Evolutionary conservation across 1,140 invertebrate genomes (phyloP).

Genomic region (Lordiphosa collinella): DNA sequence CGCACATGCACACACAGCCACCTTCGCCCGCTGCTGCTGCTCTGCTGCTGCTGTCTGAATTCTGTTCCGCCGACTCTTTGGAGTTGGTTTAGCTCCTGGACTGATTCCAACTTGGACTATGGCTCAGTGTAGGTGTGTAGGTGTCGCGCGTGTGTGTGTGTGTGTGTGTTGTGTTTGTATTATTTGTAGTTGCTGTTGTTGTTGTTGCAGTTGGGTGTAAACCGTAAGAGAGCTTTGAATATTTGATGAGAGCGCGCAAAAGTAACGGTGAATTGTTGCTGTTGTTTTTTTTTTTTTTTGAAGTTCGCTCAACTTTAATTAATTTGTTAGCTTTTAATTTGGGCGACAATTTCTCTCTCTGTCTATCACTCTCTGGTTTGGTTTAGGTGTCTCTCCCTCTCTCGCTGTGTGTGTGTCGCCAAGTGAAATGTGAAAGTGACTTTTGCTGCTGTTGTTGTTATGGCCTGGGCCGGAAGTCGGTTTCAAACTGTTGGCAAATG

Average conservation of each 20-base stretch:
- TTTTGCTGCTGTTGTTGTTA: constrained; percentile 44
- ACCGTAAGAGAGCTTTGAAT: not conserved
- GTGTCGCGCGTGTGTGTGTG: constrained; percentile 6
- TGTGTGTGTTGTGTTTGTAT: not conserved
- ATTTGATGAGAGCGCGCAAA: too few relatives aligned
- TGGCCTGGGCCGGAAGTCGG: constrained; percentile 51
- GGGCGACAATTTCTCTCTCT: constrained; percentile 6
- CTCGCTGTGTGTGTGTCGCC: not conserved
- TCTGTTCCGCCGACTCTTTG: too few relatives aligned
- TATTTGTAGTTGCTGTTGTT: not conserved
- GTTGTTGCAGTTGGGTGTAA: not conserved
- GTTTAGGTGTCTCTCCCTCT: constrained; percentile 1
- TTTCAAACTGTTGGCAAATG: constrained; percentile 65
- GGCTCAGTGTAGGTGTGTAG: not conserved
- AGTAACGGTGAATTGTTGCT: not conserved
- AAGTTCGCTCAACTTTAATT: constrained; percentile 14
- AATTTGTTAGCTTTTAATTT: constrained; percentile 16
- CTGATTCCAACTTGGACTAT: not conserved
- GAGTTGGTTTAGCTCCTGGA: too few relatives aligned
- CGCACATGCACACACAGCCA: too few relatives aligned
- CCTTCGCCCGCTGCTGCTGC: too few relatives aligned
- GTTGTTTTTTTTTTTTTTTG: constrained; percentile 2
- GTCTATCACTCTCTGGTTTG: not conserved
- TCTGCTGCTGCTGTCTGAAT: too few relatives aligned
- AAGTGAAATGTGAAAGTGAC: constrained; percentile 38